Evolutionary conservation across 1,140 invertebrate genomes (phyloP), one percentile per base, ranked within the genome.

Genomic region (Nebria ingens): DNA sequence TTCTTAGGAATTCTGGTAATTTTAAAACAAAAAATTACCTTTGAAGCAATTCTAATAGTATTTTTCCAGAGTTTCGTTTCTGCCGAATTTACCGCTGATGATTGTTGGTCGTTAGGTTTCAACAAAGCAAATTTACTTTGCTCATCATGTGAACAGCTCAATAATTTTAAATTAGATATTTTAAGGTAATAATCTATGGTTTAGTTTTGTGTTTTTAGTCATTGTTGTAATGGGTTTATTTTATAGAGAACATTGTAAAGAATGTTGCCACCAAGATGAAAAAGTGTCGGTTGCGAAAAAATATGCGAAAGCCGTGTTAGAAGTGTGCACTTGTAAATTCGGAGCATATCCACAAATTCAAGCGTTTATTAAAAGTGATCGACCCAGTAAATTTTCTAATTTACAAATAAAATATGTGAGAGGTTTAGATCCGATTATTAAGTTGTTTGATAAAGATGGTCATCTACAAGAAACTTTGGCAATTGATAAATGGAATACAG

Each of bases 401-500:
- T 74, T 97, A 52, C 81, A 84, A 68, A 88, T 97, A 49, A 87
- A 86, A 66, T 96, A 96, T 69, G 84, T 93, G 0, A 79, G 91
- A 56, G 93, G 93, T 19, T 74, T 93, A 49, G 92, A 96, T 75
- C 94, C 94, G 2, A 83, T 92, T 50, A 93, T 98, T 29, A 93
- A 93, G 68, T 71, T 98, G 20, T 77, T 91, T 57, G 87, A 97
- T 68, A 83, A 82, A 52, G 83, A 86, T 65, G 86, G 85, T 21
- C 86, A 87, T 67, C 77, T 92, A 13, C 81, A 85, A 70, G 89
- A 93, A 67, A 85, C 86, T 49, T 79, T 97, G 2, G 91, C 93
- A 34, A 96, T 97, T 68, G 91, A 94, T 61, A 94, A 95, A 70
- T 98, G 93, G 94, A 89, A 97, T 69, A 97, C 93, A 3, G 93